Base-by-base conservation (phyloP, 2,113 vertebrate species). In the Casuarius casuarius region DNA sequence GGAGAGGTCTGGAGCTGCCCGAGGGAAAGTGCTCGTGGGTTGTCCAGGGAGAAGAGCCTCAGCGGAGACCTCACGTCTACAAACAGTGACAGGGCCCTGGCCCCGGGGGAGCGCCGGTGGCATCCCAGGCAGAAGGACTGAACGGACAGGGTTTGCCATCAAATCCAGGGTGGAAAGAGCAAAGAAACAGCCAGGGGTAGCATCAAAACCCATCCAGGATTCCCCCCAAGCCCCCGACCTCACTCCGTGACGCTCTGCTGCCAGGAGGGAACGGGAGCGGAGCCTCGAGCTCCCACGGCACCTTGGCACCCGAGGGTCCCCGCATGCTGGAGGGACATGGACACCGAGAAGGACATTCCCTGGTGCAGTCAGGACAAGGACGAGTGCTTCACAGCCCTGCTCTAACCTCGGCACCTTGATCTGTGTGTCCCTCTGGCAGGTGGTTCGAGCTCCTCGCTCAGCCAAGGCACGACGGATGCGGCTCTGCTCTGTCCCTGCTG, bases 391-490 rank as follows among this genome's bases (percentile, higher is more conserved):
- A 3, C 29, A 22, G 76, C 44, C 21, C 38, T 16, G 25, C 72
- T 44, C 73, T 4, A 23, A 42, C 83, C 80, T 61, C 38, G 62
- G 48, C 44, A 40, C 28, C 42, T 29, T 20, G 73, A 4, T 49
- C 18, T 28, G 23, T 12, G 23, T 28, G 28, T 14, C 54, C 61
- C 76, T 66, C 1, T 1, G 26, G 16, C 9, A 5, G 61, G 33
- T 0, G 1, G 9, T 25, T 44, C 22, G 2, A 13, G 19, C 2
- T 0, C 59, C 49, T 12, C 14, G 38, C 67, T 93, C 84, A 52
- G 65, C 62, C 40, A 18, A 8, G 25, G 42, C 44, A 9, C 1
- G 1, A 5, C 35, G 46, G 73, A 38, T n/a, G 31, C 0, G 0
- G 18, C 58, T 79, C 66, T 81, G 88, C 79, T 72, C 84, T 67